Evolutionary conservation across 2,113 vertebrate genomes (phyloP).

Genomic region (Mormoops blainvillei): DNA sequence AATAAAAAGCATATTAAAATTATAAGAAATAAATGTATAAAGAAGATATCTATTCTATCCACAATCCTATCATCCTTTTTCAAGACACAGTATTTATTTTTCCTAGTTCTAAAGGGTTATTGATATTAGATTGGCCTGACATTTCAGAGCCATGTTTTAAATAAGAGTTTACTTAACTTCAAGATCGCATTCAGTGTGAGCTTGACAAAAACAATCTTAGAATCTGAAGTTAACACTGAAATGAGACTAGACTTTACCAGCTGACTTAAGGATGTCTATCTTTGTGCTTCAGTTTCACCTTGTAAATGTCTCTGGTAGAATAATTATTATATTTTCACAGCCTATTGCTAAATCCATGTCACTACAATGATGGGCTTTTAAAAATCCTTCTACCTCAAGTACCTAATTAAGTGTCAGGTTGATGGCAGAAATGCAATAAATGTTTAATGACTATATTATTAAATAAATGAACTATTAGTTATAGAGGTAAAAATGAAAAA

Average conservation of each 20-base stretch:
- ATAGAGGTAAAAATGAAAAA: not conserved
- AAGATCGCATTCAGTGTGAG: not conserved
- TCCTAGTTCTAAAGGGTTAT: not conserved
- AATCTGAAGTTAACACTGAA: not conserved
- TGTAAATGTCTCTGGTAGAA: not conserved
- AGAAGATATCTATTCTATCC: not conserved
- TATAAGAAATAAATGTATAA: not conserved
- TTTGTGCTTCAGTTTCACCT: not conserved
- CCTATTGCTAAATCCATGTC: not conserved
- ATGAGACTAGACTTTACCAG: not conserved
- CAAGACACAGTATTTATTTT: not conserved
- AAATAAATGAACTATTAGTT: not conserved
- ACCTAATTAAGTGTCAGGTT: not conserved
- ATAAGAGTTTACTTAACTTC: not conserved
- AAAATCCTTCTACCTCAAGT: not conserved
- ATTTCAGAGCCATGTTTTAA: not conserved
- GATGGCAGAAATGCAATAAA: not conserved
- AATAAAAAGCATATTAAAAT: not conserved
- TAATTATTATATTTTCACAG: not conserved
- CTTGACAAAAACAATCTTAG: not conserved
- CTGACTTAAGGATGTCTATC: not conserved
- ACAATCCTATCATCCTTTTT: not conserved
- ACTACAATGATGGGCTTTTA: not conserved
- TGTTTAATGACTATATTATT: not conserved
- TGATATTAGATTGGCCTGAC: not conserved